Evolutionary conservation across 1,140 invertebrate species (phyloP), one percentile per base, ranked within the genome.

Genomic region (Drosophila arizonae): DNA sequence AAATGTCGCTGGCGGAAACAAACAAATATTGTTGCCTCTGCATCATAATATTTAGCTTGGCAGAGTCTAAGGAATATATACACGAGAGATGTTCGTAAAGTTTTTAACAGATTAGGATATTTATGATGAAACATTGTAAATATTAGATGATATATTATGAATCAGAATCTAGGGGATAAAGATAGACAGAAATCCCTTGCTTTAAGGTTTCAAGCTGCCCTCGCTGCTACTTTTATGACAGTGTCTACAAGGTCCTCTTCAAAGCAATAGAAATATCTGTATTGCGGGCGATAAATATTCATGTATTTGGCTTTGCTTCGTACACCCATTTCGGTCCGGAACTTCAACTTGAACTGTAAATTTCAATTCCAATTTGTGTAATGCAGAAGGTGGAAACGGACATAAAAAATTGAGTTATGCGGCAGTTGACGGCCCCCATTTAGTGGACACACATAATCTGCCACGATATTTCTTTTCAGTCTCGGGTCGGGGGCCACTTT

Each of bases 351-450:
- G 62, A 52, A 63, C 74, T 66, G 61, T 71, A 73, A 78, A 81
- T 85, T 85, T 87, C 81, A 81, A 63, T 50, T 63, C 41, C 68
- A 66, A 72, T 72, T 72, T 72, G 69, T 57, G 39, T 72, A 72
- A 72, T 72, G 62, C 80, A 52, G 69, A 79, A 73, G 82, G 36
- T 39, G 36, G 36, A 39, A 11, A 13, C 68, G 77, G 67, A 75
- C 72, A 82, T 82, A 52, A 67, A 13, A 81, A 82, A 79, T 87
- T 82, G 82, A 87, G 77, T 87, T 87, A 87, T 81, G 65, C 61
- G 68, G 68, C 60, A 58, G 76, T 71, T 77, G 62, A 43, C 33
- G 28, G 43, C 41, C 51, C 60, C 60, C 67, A 56, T 64, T 70
- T 70, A 26, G 21, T 70, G 39, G 33, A 56, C 48, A 39, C 50